Conservation (phyloP, 2,797 vertebrate genomes). For the Novumbra hubbsi region DNA sequence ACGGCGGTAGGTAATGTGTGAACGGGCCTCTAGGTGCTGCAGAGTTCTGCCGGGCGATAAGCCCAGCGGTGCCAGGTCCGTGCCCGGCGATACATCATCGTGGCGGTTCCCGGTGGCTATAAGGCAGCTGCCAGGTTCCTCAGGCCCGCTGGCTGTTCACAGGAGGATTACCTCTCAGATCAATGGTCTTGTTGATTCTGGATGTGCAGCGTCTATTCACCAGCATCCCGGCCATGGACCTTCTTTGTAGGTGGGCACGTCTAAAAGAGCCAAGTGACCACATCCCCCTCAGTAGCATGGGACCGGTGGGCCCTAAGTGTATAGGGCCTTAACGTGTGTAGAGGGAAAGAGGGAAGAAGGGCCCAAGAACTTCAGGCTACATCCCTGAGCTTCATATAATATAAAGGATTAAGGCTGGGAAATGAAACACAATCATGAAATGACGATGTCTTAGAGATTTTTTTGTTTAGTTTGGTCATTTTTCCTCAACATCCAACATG, state of each 20-base stretch:
- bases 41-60: background rate
- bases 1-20: background rate
- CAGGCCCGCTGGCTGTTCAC: conserved; percentile 61
- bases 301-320: too few relatives aligned
- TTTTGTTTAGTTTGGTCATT: too few relatives aligned
- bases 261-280: background rate
- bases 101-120: conserved; percentile 60
- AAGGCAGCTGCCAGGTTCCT: conserved; percentile 52
- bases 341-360: too few relatives aligned
- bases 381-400: too few relatives aligned
- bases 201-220: conserved; percentile 65
- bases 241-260: conserved; percentile 40
- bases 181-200: conserved; percentile 78
- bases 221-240: conserved; percentile 65
- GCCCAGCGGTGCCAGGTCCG: background rate
- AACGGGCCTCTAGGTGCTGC: background rate
- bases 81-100: conserved; percentile 66
- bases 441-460: too few relatives aligned
- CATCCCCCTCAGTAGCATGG: background rate
- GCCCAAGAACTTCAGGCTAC: too few relatives aligned
- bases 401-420: too few relatives aligned
- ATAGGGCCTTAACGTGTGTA: too few relatives aligned
- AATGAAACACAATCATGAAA: too few relatives aligned
- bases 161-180: conserved; percentile 80
- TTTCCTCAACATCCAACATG: too few relatives aligned